phyloP scores from a whole-genome alignment of 2,888 invertebrate species.

The Pachycephus smyrnensis region DNA sequence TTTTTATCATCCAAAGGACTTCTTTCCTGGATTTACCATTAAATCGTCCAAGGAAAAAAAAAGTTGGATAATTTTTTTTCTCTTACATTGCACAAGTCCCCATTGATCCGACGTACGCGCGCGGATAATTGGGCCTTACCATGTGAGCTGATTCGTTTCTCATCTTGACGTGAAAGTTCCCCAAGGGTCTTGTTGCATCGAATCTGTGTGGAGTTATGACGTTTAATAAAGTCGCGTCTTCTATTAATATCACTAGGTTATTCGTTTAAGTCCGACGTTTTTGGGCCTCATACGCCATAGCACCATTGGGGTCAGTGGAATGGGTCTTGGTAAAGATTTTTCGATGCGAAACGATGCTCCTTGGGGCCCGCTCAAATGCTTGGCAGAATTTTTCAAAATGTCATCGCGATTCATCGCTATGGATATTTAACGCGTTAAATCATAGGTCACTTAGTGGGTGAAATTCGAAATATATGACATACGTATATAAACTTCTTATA shows the following conservation, averaged over 20 bases:
- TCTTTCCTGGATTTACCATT: background rate
- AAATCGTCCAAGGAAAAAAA: background rate
- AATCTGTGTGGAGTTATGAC: background rate
- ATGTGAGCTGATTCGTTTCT: background rate
- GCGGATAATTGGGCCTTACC: background rate
- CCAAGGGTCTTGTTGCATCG: background rate
- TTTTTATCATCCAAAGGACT: background rate
- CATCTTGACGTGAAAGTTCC: background rate
- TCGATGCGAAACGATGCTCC: too few relatives aligned
- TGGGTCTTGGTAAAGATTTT: background rate
- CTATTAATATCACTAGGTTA: background rate
- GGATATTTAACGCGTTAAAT: background rate
- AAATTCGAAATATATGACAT: background rate
- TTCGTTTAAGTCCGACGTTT: background rate
- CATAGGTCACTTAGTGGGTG: background rate
- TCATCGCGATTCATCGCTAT: background rate
- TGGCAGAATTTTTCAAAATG: background rate
- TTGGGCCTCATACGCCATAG: background rate
- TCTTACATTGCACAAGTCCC: background rate
- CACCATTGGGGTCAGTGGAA: background rate
- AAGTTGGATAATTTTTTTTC: background rate
- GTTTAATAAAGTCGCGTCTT: background rate
- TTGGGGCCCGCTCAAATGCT: too few relatives aligned
- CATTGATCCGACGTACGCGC: background rate
- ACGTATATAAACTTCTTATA: background rate